Conservation (phyloP, 2,113 vertebrate species). For the Callorhinus ursinus region DNA sequence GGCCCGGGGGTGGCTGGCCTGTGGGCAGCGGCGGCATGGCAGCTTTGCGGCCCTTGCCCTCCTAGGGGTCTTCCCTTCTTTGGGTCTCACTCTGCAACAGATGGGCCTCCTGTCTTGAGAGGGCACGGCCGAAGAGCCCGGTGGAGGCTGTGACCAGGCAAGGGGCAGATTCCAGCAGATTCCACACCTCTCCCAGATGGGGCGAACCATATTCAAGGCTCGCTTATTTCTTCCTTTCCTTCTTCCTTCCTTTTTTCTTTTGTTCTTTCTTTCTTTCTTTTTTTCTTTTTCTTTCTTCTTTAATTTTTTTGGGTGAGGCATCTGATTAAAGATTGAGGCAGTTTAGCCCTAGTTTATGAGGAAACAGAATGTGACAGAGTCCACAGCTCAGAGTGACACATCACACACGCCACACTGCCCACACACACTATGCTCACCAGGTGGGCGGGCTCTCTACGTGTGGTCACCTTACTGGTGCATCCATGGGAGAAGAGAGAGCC, state of each 20-base stretch:
- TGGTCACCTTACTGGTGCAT: not conserved
- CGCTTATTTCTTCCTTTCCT: not conserved
- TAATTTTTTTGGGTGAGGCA: not conserved
- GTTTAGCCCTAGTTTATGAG: conserved; percentile 36
- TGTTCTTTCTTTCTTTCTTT: not conserved
- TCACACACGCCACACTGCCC: conserved; percentile 57
- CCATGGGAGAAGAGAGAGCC: not conserved
- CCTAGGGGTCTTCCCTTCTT: not conserved
- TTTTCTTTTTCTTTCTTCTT: not conserved
- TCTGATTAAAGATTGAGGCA: conserved; percentile 46
- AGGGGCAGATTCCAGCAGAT: not conserved
- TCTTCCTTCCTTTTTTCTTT: not conserved
- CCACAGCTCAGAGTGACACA: not conserved
- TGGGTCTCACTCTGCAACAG: not conserved
- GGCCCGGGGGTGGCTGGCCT: too few species aligned
- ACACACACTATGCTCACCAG: conserved; percentile 56
- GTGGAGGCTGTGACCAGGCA: too few species aligned
- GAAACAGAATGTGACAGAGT: not conserved
- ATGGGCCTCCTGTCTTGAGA: not conserved
- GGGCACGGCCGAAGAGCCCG: not conserved
- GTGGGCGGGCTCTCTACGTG: conserved; percentile 50
- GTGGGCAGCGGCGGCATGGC: not conserved
- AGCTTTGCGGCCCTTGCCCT: not conserved
- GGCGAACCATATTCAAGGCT: not conserved
- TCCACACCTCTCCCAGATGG: not conserved